Percentiles rank a stretch among this genome's conserved stretches.
phyloP scores from a whole-genome alignment of 2,888 invertebrate genomes.

The Melieria omissa region DNA sequence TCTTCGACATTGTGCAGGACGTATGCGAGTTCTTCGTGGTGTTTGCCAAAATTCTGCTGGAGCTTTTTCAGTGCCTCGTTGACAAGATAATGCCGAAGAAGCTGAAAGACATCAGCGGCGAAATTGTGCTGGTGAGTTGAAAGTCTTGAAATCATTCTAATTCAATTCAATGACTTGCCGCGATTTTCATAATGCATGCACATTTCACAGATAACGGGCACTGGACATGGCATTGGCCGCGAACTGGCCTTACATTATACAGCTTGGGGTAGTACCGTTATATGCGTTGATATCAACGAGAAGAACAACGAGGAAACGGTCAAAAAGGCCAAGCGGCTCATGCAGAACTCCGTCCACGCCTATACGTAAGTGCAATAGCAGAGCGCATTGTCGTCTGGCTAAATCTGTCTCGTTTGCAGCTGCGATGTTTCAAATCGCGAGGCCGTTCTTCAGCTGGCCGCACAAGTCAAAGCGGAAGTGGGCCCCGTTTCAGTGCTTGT shows the following conservation, averaged over 20 bases:
- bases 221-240: conserved; percentile 86
- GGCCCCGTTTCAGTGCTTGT: conserved; percentile 82
- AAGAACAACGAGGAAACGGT: conserved; percentile 76
- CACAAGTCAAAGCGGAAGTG: conserved; percentile 75
- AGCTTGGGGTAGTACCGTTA: conserved; percentile 75
- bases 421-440: conserved; percentile 82
- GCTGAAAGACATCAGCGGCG: conserved; percentile 78
- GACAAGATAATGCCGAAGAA: conserved; percentile 59
- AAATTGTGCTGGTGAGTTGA: conserved; percentile 78
- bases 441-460: conserved; percentile 74
- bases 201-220: conserved; percentile 78
- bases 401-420: conserved; percentile 65
- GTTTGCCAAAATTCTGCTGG: conserved; percentile 52
- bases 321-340: conserved; percentile 68
- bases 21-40: conserved; percentile 57
- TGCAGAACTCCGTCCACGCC: conserved; percentile 62
- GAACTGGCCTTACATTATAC: conserved; percentile 81
- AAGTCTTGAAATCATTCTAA: conserved; percentile 54
- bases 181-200: not conserved
- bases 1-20: conserved; percentile 57
- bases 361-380: conserved; percentile 64
- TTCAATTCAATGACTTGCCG: not conserved
- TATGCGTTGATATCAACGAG: conserved; percentile 83
- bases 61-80: conserved; percentile 48
- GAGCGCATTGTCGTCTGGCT: too few species aligned